These are phyloP conservation scores for Burhinus oedicnemus DNA, from an alignment of 2,113 vertebrate species.

Conservation along the genomic window DNA sequence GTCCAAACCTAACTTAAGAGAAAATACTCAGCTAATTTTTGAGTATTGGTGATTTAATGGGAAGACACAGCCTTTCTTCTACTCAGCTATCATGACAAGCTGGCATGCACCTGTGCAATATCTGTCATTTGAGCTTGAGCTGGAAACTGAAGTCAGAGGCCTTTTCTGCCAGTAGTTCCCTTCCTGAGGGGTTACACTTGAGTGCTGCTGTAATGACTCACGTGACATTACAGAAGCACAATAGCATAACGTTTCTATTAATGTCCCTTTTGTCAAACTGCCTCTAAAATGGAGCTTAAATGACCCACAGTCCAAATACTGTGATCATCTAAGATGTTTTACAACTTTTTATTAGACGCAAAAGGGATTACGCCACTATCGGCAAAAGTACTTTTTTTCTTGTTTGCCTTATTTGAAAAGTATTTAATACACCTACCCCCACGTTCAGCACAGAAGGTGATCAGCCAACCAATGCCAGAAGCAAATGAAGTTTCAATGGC, in stretches of 20 bases:
- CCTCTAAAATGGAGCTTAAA: not conserved
- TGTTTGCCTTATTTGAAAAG: not conserved
- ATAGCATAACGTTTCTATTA: not conserved
- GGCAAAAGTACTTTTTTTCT: not conserved
- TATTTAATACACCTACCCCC: conserved; percentile 82
- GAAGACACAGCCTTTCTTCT: not conserved
- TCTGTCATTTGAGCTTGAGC: not conserved
- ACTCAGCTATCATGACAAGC: not conserved
- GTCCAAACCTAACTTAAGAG: not conserved
- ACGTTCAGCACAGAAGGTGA: conserved; percentile 89
- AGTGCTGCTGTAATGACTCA: not conserved
- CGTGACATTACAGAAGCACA: not conserved
- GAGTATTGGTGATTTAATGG: not conserved
- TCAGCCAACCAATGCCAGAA: conserved; percentile 88
- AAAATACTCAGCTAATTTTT: not conserved
- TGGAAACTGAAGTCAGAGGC: not conserved
- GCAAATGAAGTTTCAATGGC: conserved; percentile 88
- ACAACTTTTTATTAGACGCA: not conserved
- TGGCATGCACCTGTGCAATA: not conserved
- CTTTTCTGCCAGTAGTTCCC: not conserved
- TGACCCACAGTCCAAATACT: not conserved
- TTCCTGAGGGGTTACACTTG: not conserved
- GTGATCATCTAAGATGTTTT: not conserved
- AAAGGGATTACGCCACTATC: not conserved
- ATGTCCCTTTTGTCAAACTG: not conserved